These are phyloP conservation scores for Myocastor coypus DNA, from an alignment of 2,113 vertebrate species.

Conservation along the genomic window DNA sequence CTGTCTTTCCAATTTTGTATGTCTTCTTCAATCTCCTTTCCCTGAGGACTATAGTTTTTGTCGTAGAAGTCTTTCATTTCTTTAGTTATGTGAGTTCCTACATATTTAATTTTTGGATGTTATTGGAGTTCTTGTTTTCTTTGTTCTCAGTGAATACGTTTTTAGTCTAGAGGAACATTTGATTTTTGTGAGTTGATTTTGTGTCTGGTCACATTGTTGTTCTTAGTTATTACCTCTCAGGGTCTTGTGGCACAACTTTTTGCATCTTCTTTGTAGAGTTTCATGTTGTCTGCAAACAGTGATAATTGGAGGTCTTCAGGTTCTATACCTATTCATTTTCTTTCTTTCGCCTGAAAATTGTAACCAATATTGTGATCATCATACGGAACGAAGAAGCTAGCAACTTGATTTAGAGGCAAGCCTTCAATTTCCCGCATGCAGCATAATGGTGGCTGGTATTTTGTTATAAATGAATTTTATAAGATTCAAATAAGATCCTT, in stretches of 20 bases:
- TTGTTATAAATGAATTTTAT: not conserved
- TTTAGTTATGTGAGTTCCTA: not conserved
- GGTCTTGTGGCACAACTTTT: not conserved
- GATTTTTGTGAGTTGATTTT: not conserved
- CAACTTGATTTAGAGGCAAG: not conserved
- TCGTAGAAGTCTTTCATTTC: not conserved
- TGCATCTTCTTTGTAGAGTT: not conserved
- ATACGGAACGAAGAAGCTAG: not conserved
- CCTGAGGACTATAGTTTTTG: not conserved
- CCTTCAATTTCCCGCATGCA: not conserved
- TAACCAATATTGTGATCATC: not conserved
- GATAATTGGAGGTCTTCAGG: not conserved
- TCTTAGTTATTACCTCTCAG: not conserved
- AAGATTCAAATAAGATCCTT: not conserved
- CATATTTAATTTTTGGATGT: not conserved
- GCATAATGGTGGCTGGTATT: not conserved
- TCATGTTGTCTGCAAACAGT: not conserved
- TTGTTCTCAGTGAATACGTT: not conserved
- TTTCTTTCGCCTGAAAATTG: not conserved
- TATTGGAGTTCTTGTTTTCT: not conserved
- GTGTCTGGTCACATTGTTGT: not conserved
- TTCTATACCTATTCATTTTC: not conserved
- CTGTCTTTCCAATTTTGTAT: not conserved
- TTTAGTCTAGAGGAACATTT: not conserved
- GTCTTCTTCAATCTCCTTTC: not conserved